phyloP scores from a whole-genome alignment of 2,888 invertebrate species.

The Dermolepida albohirtum region DNA sequence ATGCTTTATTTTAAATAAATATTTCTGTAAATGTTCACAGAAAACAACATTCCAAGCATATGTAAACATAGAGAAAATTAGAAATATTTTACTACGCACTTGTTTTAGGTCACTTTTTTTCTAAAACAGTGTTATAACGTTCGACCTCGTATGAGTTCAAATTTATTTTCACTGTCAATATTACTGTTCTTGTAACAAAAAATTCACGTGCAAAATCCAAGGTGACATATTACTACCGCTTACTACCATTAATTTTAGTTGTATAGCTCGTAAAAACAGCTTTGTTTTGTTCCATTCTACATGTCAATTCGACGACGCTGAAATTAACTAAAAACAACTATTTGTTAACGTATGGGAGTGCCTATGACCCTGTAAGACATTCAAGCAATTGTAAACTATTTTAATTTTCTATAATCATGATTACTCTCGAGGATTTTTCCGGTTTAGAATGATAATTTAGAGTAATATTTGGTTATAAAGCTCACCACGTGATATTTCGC shows the following conservation, averaged over 20 bases:
- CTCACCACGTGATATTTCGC: too few relatives aligned
- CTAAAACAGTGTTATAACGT: too few relatives aligned
- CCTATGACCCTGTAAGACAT: conserved; percentile 14
- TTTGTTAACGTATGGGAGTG: conserved; percentile 19
- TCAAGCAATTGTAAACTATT: conserved; percentile 8
- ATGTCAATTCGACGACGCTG: neutral
- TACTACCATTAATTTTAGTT: conserved; percentile 16
- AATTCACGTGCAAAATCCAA: conserved; percentile 12
- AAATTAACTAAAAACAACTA: conserved; percentile 21
- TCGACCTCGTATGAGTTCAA: conserved; percentile 12
- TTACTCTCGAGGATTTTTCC: conserved; percentile 17
- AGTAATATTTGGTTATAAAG: too few relatives aligned
- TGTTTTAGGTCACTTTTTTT: too few relatives aligned
- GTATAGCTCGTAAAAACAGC: neutral
- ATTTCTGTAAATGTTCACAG: too few relatives aligned
- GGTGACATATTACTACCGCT: conserved; percentile 11
- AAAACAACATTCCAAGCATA: too few relatives aligned
- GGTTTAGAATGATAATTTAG: neutral
- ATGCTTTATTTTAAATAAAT: too few relatives aligned
- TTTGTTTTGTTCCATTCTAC: neutral
- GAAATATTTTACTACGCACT: too few relatives aligned
- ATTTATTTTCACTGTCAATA: conserved; percentile 25
- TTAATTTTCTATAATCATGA: conserved; percentile 2
- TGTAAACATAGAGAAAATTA: too few relatives aligned
- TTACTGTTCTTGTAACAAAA: neutral